Conservation (phyloP, 2,888 invertebrate genomes). For the Neoscelio sp. region DNA sequence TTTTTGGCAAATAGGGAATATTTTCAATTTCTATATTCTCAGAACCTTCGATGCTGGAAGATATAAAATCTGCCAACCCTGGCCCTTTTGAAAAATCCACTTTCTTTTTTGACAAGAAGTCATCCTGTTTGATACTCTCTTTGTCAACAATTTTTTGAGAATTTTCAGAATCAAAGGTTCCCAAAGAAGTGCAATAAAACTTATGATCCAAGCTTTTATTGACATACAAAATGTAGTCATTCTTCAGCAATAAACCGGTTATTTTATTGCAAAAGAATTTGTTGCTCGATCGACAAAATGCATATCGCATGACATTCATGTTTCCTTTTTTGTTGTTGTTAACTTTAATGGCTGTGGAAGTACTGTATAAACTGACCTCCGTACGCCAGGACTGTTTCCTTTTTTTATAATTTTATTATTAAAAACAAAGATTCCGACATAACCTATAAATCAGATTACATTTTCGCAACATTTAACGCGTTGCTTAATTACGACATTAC, state of each 20-base stretch:
- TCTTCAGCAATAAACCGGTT: constrained; percentile 12
- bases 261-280: constrained; percentile 24
- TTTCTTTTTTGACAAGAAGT: constrained; percentile 35
- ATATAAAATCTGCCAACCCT: constrained; percentile 72
- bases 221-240: neutral
- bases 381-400: no score
- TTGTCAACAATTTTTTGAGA: constrained; percentile 10
- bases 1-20: constrained; percentile 74
- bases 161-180: neutral
- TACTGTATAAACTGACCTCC: no score
- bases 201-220: neutral
- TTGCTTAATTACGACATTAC: no score
- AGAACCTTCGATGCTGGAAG: constrained; percentile 29
- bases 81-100: constrained; percentile 68
- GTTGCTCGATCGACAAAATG: constrained; percentile 11
- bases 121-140: neutral
- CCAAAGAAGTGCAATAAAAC: constrained; percentile 22
- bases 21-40: constrained; percentile 50
- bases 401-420: no score
- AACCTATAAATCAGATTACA: no score
- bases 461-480: no score
- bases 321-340: constrained; percentile 8
- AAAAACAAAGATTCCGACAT: no score
- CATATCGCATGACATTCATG: constrained; percentile 51
- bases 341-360: neutral